These are phyloP conservation scores for Jacana jacana DNA, from an alignment of 2,113 vertebrate species.

Conservation along the genomic window DNA sequence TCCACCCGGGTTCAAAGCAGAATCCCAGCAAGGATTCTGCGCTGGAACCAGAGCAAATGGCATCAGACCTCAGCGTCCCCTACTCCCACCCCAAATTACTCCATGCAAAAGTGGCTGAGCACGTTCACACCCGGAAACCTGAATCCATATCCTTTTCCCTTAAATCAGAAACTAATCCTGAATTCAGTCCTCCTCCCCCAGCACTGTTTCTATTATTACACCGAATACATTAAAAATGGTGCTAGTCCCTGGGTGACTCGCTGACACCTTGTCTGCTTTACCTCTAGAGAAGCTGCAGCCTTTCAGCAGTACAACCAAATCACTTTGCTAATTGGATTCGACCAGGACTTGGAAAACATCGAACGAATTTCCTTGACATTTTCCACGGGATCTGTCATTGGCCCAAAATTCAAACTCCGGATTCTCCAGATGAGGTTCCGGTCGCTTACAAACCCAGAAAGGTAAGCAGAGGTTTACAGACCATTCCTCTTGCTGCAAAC, in stretches of 20 bases:
- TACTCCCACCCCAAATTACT: not conserved
- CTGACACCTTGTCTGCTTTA: not conserved
- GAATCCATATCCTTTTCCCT: not conserved
- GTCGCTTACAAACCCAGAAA: conserved; percentile 78
- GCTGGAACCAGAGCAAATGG: not conserved
- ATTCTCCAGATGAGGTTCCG: conserved; percentile 83
- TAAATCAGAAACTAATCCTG: not conserved
- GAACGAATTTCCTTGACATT: conserved; percentile 85
- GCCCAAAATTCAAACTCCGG: conserved; percentile 87
- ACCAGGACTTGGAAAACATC: conserved; percentile 82
- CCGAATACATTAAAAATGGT: not conserved
- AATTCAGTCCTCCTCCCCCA: not conserved
- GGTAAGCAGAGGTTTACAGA: conserved; percentile 70
- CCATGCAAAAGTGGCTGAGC: not conserved
- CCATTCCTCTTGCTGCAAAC: not conserved
- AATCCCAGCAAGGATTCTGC: not conserved
- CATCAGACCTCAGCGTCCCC: not conserved
- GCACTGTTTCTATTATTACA: not conserved
- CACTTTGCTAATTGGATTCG: conserved; percentile 85
- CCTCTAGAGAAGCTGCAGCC: conserved; percentile 78
- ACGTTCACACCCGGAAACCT: not conserved
- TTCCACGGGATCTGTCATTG: conserved; percentile 82
- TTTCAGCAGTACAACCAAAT: conserved; percentile 88
- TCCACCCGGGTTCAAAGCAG: not conserved
- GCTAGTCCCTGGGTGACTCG: not conserved